These are phyloP conservation scores for Odobenus rosmarus DNA, from an alignment of 2,113 vertebrate genomes.

Conservation along the genomic window DNA sequence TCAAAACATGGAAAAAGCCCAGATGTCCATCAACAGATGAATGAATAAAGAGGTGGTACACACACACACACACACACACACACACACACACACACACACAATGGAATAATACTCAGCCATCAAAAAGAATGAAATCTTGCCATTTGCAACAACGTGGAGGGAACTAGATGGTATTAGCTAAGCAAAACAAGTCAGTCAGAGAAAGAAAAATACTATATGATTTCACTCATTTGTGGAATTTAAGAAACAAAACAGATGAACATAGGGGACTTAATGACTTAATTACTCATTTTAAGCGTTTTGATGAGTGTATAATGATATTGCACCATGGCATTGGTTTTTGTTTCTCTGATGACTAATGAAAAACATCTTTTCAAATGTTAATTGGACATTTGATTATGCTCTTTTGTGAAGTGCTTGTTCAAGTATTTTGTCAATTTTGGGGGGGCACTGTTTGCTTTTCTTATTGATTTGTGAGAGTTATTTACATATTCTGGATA, in stretches of 20 bases:
- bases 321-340: background rate
- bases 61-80: no score
- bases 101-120: background rate
- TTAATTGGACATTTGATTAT: background rate
- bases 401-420: background rate
- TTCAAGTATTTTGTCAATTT: background rate
- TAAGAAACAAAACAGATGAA: background rate
- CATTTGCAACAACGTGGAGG: background rate
- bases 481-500: background rate
- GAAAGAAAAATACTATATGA: background rate
- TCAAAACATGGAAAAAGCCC: background rate
- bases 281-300: background rate
- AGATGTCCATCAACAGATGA: background rate
- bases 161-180: background rate
- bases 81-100: no score
- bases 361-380: background rate
- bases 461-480: background rate
- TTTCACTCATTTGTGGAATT: background rate
- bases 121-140: background rate
- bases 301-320: background rate
- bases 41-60: background rate
- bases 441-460: background rate
- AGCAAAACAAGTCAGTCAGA: background rate
- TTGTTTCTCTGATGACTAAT: background rate
- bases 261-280: background rate